Evolutionary conservation across 2,888 invertebrate species (phyloP), one percentile per base, ranked within the genome.

Genomic region (Drosophila meridionalis): DNA sequence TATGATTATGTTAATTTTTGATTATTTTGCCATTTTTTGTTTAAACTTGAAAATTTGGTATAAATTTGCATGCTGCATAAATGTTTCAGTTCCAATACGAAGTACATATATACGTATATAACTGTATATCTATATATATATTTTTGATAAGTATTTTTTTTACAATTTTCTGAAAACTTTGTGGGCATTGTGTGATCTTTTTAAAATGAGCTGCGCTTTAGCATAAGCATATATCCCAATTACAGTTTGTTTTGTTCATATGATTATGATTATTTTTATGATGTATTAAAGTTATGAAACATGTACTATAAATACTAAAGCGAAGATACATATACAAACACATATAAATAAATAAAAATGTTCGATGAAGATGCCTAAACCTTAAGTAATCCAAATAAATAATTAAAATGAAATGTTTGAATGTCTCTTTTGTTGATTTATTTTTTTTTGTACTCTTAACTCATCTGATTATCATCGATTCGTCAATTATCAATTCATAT

Each of bases 221-320:
- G 77, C 72, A 48, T 80, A 70, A 78, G 81, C 74, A 50, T 71
- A 69, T 52, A 69, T 55, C 82, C 74, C 89, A 82, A 80, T 87
- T 84, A 85, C 78, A 78, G 76, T 78, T 85, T 85, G 85, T 85
- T 89, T 89, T 85, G 85, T 89, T 89, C 89, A 78, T 87, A 85
- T 82, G 70, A 87, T 81, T 87, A 84, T 79, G 64, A 80, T 85
- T 85, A 87, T 85, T 89, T 88, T 85, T 82, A 89, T 72, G 88
- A 85, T 85, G 89, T 89, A 85, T 85, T 85, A 89, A 85, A 85
- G 85, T 84, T 85, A 89, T 89, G 78, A 85, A 82, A 80, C 81
- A 61, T 78, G 85, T 85, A 85, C 88, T 80, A 87, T 85, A 82
- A 78, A 83, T 70, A 82, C 56, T 69, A 70, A 70, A 77, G 55